These are phyloP conservation scores for Fratercula arctica DNA, from an alignment of 2,797 vertebrate species.

Conservation along the genomic window DNA sequence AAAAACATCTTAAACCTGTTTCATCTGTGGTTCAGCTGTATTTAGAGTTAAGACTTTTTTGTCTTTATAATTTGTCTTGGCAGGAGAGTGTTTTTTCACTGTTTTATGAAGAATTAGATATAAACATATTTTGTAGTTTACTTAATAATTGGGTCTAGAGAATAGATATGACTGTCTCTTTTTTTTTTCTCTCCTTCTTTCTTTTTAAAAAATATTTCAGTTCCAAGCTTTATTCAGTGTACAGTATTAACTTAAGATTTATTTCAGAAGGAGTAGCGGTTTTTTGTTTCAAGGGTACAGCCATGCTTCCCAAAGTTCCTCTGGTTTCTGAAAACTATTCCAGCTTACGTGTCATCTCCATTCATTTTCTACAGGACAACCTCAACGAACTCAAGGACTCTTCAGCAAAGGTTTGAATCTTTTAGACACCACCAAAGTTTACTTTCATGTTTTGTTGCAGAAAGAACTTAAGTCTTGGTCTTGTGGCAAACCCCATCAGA, in stretches of 20 bases:
- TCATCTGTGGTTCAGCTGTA: constrained; percentile 1
- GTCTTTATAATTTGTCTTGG: constrained; percentile 30
- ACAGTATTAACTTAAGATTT: constrained; percentile 86
- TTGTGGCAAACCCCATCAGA: background rate
- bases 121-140: background rate
- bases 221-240: constrained; percentile 68
- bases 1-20: constrained; percentile 29
- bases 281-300: constrained; percentile 85
- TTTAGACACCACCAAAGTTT: constrained; percentile 73
- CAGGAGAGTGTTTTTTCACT: background rate
- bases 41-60: constrained; percentile 40
- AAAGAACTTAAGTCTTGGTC: background rate
- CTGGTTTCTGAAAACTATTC: constrained; percentile 95
- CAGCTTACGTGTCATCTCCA: constrained; percentile 99
- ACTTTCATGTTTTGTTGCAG: constrained; percentile 42
- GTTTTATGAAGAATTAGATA: background rate
- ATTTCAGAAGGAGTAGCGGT: constrained; percentile 94
- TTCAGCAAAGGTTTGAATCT: constrained; percentile 95
- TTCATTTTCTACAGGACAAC: constrained; percentile 99
- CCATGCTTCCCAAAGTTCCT: constrained; percentile 81
- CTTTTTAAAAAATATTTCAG: constrained; percentile 4
- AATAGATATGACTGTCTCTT: background rate
- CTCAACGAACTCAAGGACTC: constrained; percentile 99
- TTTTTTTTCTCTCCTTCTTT: background rate
- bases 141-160: background rate